phyloP scores from a whole-genome alignment of 2,113 vertebrate species.

The Elgaria multicarinata region DNA sequence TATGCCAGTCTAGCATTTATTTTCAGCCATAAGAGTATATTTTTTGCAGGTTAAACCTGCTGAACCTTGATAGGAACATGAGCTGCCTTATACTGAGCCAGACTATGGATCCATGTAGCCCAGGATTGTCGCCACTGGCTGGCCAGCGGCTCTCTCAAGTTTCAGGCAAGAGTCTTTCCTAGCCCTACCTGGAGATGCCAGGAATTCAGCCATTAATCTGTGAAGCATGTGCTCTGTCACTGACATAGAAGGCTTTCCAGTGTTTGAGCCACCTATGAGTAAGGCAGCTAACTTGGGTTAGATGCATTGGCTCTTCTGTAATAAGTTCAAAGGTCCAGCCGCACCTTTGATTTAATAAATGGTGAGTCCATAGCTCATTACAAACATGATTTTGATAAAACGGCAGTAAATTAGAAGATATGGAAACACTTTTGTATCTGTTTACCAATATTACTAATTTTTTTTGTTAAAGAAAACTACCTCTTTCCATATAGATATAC shows the following conservation, averaged over 20 bases:
- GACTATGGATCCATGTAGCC: neutral
- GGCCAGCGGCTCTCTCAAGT: neutral
- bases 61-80: neutral
- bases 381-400: conserved; percentile 29
- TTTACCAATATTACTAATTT: neutral
- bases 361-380: neutral
- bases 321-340: neutral
- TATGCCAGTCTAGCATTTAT: neutral
- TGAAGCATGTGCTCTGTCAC: neutral
- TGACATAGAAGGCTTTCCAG: neutral
- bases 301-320: conserved; percentile 46
- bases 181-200: too few species aligned
- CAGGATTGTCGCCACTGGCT: neutral
- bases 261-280: conserved; percentile 22
- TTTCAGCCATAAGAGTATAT: conserved; percentile 8
- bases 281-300: conserved; percentile 34
- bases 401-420: conserved; percentile 21
- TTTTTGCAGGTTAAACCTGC: conserved; percentile 5
- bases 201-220: neutral
- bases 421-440: neutral
- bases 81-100: neutral
- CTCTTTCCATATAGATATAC: neutral
- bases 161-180: neutral
- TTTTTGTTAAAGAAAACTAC: neutral
- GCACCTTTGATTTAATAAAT: conserved; percentile 24